These are phyloP conservation scores for Gnatocerus cornutus DNA, from an alignment of 2,888 invertebrate species.

Conservation along the genomic window DNA sequence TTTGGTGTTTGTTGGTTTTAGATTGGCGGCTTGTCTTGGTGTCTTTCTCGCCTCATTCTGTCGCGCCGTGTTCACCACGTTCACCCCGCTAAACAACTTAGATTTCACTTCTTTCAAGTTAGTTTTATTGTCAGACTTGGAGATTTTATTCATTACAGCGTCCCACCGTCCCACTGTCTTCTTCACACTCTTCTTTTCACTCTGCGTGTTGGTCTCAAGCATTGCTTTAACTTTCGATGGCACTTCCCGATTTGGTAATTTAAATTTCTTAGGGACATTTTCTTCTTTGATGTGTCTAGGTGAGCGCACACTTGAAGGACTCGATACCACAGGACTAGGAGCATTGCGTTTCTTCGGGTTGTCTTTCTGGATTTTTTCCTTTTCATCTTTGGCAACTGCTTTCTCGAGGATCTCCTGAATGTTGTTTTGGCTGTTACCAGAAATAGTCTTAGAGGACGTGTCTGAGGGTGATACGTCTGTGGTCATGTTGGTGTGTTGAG, in stretches of 20 bases:
- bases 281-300: constrained; percentile 70
- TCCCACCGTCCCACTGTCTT: constrained; percentile 83
- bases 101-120: constrained; percentile 91
- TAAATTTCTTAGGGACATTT: constrained; percentile 79
- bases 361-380: constrained; percentile 34
- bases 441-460: constrained; percentile 74
- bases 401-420: constrained; percentile 56
- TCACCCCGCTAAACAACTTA: constrained; percentile 73
- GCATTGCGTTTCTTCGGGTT: constrained; percentile 64
- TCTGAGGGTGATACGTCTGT: constrained; percentile 78
- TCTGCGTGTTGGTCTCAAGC: constrained; percentile 74
- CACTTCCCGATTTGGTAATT: constrained; percentile 85
- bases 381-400: constrained; percentile 42
- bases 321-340: constrained; percentile 64
- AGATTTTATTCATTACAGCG: constrained; percentile 88
- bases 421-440: constrained; percentile 72
- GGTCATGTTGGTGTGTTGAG: constrained; percentile 54
- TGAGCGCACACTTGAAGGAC: constrained; percentile 64
- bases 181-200: constrained; percentile 74
- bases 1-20: constrained; percentile 63
- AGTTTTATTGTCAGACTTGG: constrained; percentile 81
- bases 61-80: constrained; percentile 48
- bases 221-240: constrained; percentile 84
- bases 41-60: constrained; percentile 52
- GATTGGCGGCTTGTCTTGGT: constrained; percentile 53